phyloP scores from a whole-genome alignment of 2,888 invertebrate genomes.

The Caenorhabditis sp. region DNA sequence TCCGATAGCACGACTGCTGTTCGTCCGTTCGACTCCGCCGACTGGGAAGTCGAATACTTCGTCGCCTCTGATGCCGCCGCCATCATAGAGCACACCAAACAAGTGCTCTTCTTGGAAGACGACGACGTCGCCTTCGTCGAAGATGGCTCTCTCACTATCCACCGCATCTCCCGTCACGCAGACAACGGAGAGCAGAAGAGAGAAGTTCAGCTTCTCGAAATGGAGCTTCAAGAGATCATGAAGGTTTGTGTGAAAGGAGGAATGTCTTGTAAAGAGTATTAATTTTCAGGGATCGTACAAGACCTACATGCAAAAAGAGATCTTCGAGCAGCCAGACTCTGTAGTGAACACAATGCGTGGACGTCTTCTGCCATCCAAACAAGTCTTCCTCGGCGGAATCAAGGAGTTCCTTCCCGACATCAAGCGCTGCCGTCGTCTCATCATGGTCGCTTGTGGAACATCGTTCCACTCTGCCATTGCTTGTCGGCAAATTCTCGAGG shows the following conservation, averaged over 20 bases:
- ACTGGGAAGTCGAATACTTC: conserved; percentile 90
- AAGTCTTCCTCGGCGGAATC: conserved; percentile 95
- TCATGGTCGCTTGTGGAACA: conserved; percentile 99
- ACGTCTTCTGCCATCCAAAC: conserved; percentile 87
- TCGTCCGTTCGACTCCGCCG: conserved; percentile 91
- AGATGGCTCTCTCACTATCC: conserved; percentile 94
- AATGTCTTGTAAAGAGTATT: no score
- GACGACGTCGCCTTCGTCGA: conserved; percentile 91
- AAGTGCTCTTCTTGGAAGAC: conserved; percentile 96
- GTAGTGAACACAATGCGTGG: conserved; percentile 99
- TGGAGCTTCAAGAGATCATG: conserved; percentile 99
- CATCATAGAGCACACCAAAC: conserved; percentile 98
- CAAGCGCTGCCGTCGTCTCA: conserved; percentile 94
- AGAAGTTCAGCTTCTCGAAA: conserved; percentile 92
- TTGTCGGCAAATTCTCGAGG: conserved; percentile 89
- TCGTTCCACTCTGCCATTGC: conserved; percentile 99
- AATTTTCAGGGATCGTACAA: conserved; percentile 89
- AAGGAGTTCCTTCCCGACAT: conserved; percentile 98
- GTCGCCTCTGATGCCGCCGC: conserved; percentile 98
- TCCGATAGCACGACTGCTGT: conserved; percentile 85
- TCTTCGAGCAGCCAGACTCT: conserved; percentile 99
- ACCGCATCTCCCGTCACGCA: conserved; percentile 89
- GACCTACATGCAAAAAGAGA: conserved; percentile 99
- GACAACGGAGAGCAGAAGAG: conserved; percentile 87
- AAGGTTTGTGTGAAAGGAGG: conserved; percentile 84